Evolutionary conservation across 2,888 invertebrate genomes (phyloP), one percentile per base, ranked within the genome.

Genomic region (Drosophila incognita): DNA sequence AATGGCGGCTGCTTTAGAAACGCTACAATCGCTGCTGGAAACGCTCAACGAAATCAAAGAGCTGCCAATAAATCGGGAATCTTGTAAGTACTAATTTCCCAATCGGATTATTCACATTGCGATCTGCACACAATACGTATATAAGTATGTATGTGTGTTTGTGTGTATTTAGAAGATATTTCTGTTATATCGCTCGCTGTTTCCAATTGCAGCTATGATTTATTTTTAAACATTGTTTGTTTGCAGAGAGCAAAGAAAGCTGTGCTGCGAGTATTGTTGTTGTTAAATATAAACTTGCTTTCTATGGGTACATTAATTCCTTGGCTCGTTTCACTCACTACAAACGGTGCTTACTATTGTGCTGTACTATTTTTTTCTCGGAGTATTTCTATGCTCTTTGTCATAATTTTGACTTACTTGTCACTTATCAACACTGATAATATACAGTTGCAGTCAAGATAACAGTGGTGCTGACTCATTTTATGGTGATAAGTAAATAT

Each of bases 1-100:
- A 79, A 91, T 92, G 92, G 90, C 91, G 71, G 86, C 91, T 74
- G 92, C 91, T 72, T 83, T 89, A 83, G 91, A 90, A 83, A 81
- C 85, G 76, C 79, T 92, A 69, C 81, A 91, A 74, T 76, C 81
- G 61, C 69, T 91, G 61, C 76, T 91, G 76, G 83, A 86, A 77
- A 68, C 91, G 58, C 79, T 92, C 68, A 76, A 68, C 69, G 91
- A 92, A 82, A 79, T 92, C 66, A 83, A 85, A 79, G 88, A 91
- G 69, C 81, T 92, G 79, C 87, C 90, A 35, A 69, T 91, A 27
- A 92, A 92, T 83, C 89, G 91, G 51, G 92, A 92, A 75, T 87
- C 92, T 75, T 87, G 92, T 92, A 91, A 92, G 92, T 92, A 89
- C 60, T 53, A 46, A 11, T 46, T 6, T 38, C 11, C 29, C 31